phyloP scores from a whole-genome alignment of 1,140 invertebrate species.

The Bombus turneri region DNA sequence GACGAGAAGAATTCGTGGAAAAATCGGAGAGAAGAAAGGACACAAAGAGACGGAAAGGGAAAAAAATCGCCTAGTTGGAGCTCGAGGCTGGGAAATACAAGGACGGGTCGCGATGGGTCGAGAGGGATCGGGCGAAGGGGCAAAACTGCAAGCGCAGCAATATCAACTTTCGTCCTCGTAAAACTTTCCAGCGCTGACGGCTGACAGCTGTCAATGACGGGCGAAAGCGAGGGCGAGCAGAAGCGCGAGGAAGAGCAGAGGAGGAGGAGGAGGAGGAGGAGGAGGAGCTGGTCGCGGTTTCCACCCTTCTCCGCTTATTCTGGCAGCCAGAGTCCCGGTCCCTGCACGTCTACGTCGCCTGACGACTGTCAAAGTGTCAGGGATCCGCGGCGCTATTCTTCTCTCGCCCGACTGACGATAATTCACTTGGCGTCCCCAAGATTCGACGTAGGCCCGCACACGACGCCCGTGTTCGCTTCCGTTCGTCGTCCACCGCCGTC shows the following conservation, averaged over 20 bases:
- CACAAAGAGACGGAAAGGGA: background rate
- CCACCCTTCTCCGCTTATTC: constrained; percentile 51
- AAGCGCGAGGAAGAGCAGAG: background rate
- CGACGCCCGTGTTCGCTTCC: background rate
- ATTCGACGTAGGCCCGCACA: constrained; percentile 8
- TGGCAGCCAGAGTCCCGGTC: constrained; percentile 22
- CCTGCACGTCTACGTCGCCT: constrained; percentile 32
- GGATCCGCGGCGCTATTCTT: constrained; percentile 61
- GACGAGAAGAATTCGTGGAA: background rate
- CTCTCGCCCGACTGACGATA: constrained; percentile 36
- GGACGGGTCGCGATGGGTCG: background rate
- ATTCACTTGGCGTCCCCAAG: constrained; percentile 44
- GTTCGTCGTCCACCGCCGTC: background rate
- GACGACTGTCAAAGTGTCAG: constrained; percentile 69
- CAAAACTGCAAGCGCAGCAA: constrained; percentile 69
- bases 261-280: constrained; percentile 39
- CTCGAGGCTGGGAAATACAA: constrained; percentile 6
- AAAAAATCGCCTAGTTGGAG: background rate
- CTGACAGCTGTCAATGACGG: constrained; percentile 78
- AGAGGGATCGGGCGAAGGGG: background rate
- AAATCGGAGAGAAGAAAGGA: background rate
- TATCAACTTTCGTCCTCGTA: constrained; percentile 72
- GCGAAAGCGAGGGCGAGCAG: constrained; percentile 6
- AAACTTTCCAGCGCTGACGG: constrained; percentile 75
- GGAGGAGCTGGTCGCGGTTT: constrained; percentile 54